phyloP scores from a whole-genome alignment of 2,888 invertebrate genomes.

The Trilocha varians region DNA sequence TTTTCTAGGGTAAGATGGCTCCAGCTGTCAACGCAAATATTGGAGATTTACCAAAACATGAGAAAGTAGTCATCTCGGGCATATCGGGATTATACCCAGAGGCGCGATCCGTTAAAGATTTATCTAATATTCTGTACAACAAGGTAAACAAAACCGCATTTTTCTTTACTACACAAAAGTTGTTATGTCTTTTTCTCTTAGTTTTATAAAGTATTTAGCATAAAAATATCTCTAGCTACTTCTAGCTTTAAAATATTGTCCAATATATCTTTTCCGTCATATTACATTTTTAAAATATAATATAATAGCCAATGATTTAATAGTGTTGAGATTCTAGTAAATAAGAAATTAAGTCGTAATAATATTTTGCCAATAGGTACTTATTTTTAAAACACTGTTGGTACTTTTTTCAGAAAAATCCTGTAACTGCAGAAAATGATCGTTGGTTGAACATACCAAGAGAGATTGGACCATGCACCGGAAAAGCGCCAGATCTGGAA shows the following conservation, averaged over 20 bases:
- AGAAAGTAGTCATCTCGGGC: constrained; percentile 25
- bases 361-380: too few species aligned
- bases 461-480: constrained; percentile 71
- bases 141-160: constrained; percentile 23
- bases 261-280: too few species aligned
- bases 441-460: constrained; percentile 35
- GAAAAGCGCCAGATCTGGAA: constrained; percentile 74
- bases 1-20: too few species aligned
- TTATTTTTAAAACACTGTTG: too few species aligned
- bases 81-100: constrained; percentile 25
- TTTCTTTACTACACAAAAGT: too few species aligned
- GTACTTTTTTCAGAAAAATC: constrained; percentile 60
- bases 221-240: too few species aligned
- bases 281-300: too few species aligned
- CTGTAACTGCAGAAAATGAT: constrained; percentile 74
- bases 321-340: too few species aligned
- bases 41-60: constrained; percentile 1
- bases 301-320: too few species aligned
- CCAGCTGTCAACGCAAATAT: too few species aligned
- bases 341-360: too few species aligned
- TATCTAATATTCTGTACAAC: constrained; percentile 28
- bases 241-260: too few species aligned
- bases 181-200: background rate
- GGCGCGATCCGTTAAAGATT: constrained; percentile 20
- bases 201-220: background rate